Evolutionary conservation across 2,113 vertebrate genomes (phyloP).

Genomic region (Lampris megalopsis): DNA sequence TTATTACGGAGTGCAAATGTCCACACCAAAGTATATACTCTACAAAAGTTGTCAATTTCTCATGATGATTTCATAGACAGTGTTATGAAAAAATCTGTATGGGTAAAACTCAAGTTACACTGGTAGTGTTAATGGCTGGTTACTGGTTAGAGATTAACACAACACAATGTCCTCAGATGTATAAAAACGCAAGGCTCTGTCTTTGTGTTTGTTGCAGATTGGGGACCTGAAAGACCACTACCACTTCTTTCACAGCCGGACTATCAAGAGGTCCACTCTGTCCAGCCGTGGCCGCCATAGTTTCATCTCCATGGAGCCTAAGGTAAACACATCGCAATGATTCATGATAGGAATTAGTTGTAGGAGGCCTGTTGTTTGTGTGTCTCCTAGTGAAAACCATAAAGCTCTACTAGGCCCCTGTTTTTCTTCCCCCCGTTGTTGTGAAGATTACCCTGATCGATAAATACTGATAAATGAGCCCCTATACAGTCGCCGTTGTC

Average conservation of each 20-base stretch:
- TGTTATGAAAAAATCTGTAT: neutral
- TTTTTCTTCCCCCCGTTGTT: neutral
- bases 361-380: conserved; percentile 15
- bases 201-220: conserved; percentile 84
- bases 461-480: neutral
- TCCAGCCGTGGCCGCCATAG: conserved; percentile 95
- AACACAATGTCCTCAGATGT: neutral
- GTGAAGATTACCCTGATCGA: neutral
- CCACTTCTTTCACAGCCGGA: conserved; percentile 98
- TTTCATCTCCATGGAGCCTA: conserved; percentile 99
- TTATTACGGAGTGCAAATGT: conserved; percentile 14
- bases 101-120: neutral
- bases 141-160: neutral
- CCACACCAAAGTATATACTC: neutral
- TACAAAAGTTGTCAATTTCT: neutral
- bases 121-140: neutral
- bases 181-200: neutral
- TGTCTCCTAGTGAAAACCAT: too few relatives aligned
- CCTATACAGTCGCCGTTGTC: neutral
- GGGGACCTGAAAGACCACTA: conserved; percentile 97
- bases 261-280: conserved; percentile 96
- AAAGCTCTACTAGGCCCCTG: neutral
- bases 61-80: neutral
- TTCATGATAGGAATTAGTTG: conserved; percentile 15
- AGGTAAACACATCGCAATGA: conserved; percentile 86